Evolutionary conservation across 2,113 vertebrate species (phyloP), one percentile per base, ranked within the genome.

Genomic region (Varanus salvator): DNA sequence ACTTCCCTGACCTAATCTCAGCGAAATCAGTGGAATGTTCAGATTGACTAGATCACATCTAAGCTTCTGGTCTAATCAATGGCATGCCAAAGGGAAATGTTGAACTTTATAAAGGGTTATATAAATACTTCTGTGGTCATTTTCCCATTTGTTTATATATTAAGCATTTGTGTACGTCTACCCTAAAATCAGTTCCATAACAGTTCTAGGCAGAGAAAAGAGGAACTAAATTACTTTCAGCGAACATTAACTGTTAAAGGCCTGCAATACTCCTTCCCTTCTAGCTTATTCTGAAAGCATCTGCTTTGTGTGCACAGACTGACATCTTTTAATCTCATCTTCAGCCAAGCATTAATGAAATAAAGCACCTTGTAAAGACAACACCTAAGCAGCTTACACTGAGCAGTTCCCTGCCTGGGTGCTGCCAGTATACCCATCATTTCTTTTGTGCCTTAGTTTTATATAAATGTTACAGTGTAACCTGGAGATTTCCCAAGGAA

Each of bases 321-420:
- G 91, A 92, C 88, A 85, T 93, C 90, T 93, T 94, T 93, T 96
- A 96, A 96, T 94, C 90, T 90, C 69, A 27, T 96, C 93, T 94
- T 93, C 90, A 93, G 86, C 90, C 88, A 85, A 77, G 91, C 93
- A 91, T 93, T 95, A 94, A 89, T 88, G 90, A 94, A 94, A 92
- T 89, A 93, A 93, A 95, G 91, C 94, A 96, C 93, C 93, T 94
- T 95, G 87, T 95, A 93, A 94, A 91, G 91, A 38, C 92, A 74
- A 92, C 89, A 0, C 38, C 17, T 96, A 96, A 96, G 95, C 74
- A 92, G 96, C 95, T 96, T 96, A 95, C 0, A 5, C 81, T 92
- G 93, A 93, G 90, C 84, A 88, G 91, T 69, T 54, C 64, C 69
- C 91, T 93, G 93, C 92, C 91, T 34, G 44, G 83, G 85, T 94